A percentile compares a stretch with the other conserved stretches of the same genome.
Conservation (phyloP, 2,888 invertebrate genomes). For the Ochlodes sylvanus region DNA sequence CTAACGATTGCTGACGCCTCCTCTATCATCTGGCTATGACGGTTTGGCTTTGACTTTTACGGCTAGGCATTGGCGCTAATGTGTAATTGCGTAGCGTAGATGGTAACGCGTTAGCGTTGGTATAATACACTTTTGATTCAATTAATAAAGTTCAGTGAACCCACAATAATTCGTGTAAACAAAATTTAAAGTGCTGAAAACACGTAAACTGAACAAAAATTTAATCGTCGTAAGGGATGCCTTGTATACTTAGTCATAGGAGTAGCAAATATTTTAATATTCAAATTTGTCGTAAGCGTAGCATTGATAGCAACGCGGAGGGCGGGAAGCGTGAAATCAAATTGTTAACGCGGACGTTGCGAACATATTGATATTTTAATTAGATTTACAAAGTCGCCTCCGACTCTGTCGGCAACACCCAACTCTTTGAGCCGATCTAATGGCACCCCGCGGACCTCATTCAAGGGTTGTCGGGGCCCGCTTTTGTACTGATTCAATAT, state of each 20-base stretch:
- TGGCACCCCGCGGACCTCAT: constrained; percentile 81
- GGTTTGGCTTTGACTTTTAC: no score
- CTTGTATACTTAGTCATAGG: neutral
- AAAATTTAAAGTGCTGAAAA: no score
- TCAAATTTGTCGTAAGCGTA: constrained; percentile 34
- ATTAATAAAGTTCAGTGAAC: no score
- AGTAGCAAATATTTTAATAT: constrained; percentile 35
- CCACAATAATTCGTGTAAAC: no score
- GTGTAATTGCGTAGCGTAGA: no score
- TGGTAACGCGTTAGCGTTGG: no score
- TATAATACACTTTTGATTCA: no score
- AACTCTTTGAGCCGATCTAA: constrained; percentile 82
- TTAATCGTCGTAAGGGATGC: neutral
- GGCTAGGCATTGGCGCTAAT: no score
- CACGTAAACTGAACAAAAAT: neutral
- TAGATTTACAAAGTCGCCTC: constrained; percentile 82
- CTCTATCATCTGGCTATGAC: no score
- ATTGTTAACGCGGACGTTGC: constrained; percentile 79
- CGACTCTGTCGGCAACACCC: constrained; percentile 73
- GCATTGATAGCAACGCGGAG: constrained; percentile 45
- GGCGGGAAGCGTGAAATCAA: constrained; percentile 80
- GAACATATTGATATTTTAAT: constrained; percentile 85
- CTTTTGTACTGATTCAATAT: constrained; percentile 82
- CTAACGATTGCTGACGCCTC: no score
- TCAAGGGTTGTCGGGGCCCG: constrained; percentile 79